phyloP scores from a whole-genome alignment of 2,113 vertebrate genomes.

The Octodon degus region DNA sequence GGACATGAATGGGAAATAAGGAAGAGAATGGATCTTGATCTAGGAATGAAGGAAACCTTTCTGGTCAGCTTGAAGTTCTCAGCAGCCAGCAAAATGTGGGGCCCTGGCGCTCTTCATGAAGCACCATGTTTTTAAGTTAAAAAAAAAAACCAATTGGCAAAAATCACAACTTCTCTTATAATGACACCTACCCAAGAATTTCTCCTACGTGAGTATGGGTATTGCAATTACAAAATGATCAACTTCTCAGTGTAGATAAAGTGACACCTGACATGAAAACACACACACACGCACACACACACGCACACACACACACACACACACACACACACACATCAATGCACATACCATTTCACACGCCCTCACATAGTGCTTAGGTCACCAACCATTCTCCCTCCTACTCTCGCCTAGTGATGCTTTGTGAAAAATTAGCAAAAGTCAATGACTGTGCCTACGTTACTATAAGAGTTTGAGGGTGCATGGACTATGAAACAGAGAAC shows the following conservation, averaged over 20 bases:
- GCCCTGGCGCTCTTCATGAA: neutral
- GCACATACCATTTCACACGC: neutral
- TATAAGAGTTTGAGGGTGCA: neutral
- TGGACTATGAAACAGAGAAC: neutral
- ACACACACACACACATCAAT: too few species aligned
- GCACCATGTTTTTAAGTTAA: neutral
- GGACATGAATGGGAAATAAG: neutral
- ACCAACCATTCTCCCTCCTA: neutral
- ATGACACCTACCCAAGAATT: neutral
- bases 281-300: rapidly evolving
- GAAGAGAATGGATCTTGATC: neutral
- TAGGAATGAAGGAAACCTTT: neutral
- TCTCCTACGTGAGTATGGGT: neutral
- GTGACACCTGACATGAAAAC: neutral
- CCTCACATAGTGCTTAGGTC: neutral
- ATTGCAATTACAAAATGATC: neutral
- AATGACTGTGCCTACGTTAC: neutral
- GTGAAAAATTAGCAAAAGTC: neutral
- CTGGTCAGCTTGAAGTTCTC: neutral
- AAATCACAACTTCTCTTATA: neutral
- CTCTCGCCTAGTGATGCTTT: neutral
- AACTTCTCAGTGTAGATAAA: neutral
- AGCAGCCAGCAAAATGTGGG: neutral
- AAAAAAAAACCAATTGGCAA: neutral
- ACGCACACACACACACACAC: rapidly evolving